These are phyloP conservation scores for Lepidochrysops patricia DNA, from an alignment of 2,888 invertebrate species.

Conservation along the genomic window DNA sequence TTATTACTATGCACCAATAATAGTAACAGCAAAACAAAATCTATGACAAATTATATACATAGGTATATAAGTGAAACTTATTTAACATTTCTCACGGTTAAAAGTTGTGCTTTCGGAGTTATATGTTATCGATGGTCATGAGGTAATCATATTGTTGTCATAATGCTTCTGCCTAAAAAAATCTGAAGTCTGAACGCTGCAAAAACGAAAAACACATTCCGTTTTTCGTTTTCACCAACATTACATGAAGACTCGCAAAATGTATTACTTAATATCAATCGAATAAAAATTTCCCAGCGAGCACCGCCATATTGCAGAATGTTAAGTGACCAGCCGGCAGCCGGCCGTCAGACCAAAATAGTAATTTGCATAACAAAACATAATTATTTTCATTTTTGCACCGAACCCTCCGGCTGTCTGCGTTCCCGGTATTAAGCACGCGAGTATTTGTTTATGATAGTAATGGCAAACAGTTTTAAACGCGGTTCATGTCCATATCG, in stretches of 20 bases:
- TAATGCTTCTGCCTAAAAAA: too few species aligned
- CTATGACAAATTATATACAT: background rate
- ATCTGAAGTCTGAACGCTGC: too few species aligned
- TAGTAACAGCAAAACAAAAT: background rate
- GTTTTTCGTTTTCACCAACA: too few species aligned
- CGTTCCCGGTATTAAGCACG: background rate
- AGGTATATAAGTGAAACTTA: too few species aligned
- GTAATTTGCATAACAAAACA: constrained; percentile 8
- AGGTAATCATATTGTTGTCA: too few species aligned
- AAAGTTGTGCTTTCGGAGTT: too few species aligned
- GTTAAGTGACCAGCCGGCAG: constrained; percentile 8
- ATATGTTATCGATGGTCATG: too few species aligned
- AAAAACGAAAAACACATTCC: too few species aligned
- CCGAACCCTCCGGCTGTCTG: background rate
- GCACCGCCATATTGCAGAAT: constrained; percentile 4
- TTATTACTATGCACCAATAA: too few species aligned
- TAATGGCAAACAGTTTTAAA: background rate
- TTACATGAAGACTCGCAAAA: too few species aligned
- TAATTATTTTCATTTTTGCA: constrained; percentile 5
- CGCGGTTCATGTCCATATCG: background rate
- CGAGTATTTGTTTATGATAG: constrained; percentile 2
- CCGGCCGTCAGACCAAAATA: constrained; percentile 8
- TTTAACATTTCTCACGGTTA: too few species aligned
- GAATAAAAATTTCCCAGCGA: background rate
- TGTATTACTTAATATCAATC: too few species aligned